Evolutionary conservation across 2,888 invertebrate genomes (phyloP).

Genomic region (Papilio protenor): DNA sequence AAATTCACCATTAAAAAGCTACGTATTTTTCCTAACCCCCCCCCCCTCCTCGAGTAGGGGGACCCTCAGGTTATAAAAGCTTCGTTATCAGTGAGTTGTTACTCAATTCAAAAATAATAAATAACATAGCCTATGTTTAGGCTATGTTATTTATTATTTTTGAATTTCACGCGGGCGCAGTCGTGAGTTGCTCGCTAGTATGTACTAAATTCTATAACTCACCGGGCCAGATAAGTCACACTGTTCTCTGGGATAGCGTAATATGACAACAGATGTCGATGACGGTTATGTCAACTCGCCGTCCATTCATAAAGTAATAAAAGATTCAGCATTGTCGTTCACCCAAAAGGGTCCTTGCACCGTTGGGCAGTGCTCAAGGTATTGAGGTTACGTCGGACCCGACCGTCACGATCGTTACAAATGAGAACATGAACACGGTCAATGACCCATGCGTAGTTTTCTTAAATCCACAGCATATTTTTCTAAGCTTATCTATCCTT

Average conservation of each 20-base stretch:
- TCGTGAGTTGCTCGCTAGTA: too few species aligned
- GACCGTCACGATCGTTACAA: conserved; percentile 63
- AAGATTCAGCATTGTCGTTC: conserved; percentile 82
- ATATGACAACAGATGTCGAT: conserved; percentile 82
- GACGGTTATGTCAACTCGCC: conserved; percentile 82
- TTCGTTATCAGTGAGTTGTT: too few species aligned
- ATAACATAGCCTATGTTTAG: too few species aligned
- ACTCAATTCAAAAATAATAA: too few species aligned
- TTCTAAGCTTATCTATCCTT: conserved; percentile 3
- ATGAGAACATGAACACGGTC: conserved; percentile 25
- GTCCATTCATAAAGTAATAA: conserved; percentile 82
- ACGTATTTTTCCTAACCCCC: too few species aligned
- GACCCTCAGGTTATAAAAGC: too few species aligned
- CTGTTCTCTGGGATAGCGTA: conserved; percentile 65
- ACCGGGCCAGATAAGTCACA: not conserved
- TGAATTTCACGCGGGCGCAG: too few species aligned
- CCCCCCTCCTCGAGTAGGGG: too few species aligned
- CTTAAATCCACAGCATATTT: conserved; percentile 14
- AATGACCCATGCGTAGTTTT: conserved; percentile 20
- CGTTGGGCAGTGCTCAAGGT: conserved; percentile 63
- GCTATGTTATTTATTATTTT: too few species aligned
- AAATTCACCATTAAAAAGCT: too few species aligned
- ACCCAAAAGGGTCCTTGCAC: conserved; percentile 71
- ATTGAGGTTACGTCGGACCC: conserved; percentile 67
- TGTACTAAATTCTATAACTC: conserved; percentile 44